Evolutionary conservation across 64 coral and sea anemone genomes (phyloP), one percentile per base, ranked within the genome.

Genomic region (Actinia tenebrosa): DNA sequence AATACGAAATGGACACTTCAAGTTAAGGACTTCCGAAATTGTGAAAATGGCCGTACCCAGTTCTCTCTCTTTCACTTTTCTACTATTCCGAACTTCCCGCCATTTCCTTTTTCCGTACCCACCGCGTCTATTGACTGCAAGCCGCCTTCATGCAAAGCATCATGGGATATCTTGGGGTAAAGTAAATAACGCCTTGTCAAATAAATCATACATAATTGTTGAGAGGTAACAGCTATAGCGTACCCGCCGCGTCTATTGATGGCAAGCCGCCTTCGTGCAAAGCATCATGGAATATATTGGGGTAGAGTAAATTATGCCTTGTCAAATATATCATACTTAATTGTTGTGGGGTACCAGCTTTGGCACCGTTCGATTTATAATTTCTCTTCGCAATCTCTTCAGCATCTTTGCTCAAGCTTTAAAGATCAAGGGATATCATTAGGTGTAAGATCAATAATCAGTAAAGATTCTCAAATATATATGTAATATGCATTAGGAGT

Each of bases 301-400:
- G 79, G 37, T 25, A 53, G 30, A 81, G 6, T 37, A 47, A n/a
- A 81, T 81, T n/a, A 66, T 4, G 8, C n/a, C 37, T 46, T 79
- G 10, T 79, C 9, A 17, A 79, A 17, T 79, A 27, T 45, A 44
- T 30, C 77, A 22, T 27, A 75, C 69, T 26, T 75, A 75, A 15
- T 75, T 75, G 69, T 42, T 75, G 69, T 13, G 69, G 42, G n/a
- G 69, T 27, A 3, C 69, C 69, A 75, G 25, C 69, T 75, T 13
- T 75, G 69, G 27, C 10, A 53, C 0, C 44, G 10, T 63, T 85
- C 53, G 22, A 42, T 60, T 53, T 62, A 46, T 85, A 85, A 64
- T 60, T 43, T 85, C 56, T 85, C 22, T 61, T 85, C 10, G 83
- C 83, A 7, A 85, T 64, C 3, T 60, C 56, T 44, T 85, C 83